phyloP scores from a whole-genome alignment of 2,797 vertebrate species.

The Poecilia gillii region DNA sequence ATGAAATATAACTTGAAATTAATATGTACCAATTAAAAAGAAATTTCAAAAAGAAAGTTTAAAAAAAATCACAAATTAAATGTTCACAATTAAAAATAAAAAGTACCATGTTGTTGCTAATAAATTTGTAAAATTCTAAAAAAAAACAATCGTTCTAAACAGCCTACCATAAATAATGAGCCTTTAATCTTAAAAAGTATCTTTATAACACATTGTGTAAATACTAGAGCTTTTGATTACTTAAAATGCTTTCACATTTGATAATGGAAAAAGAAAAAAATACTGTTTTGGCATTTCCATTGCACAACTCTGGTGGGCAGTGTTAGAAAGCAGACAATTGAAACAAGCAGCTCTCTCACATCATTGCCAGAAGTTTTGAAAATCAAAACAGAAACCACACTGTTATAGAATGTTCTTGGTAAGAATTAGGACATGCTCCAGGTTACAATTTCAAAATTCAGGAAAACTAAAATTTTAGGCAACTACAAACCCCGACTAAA shows the following conservation, averaged over 20 bases:
- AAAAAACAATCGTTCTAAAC: neutral
- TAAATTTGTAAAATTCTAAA: neutral
- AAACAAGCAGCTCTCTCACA: conserved; percentile 10
- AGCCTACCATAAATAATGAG: conserved; percentile 26
- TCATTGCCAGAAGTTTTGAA: conserved; percentile 5
- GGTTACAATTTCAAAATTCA: conserved; percentile 13
- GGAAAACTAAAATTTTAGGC: neutral
- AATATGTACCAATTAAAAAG: neutral
- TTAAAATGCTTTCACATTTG: neutral
- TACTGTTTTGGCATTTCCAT: conserved; percentile 71
- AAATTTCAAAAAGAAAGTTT: neutral
- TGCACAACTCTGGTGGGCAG: conserved; percentile 53
- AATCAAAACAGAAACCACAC: conserved; percentile 9
- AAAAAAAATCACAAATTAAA: neutral
- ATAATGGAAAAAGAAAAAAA: neutral
- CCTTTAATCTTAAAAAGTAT: conserved; percentile 7
- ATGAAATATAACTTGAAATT: neutral
- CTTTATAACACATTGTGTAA: neutral
- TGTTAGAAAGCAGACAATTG: conserved; percentile 33
- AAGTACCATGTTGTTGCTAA: neutral
- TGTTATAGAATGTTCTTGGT: conserved; percentile 6
- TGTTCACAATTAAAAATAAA: neutral
- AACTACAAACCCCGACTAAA: neutral
- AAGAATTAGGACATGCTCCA: conserved; percentile 37
- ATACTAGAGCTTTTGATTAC: neutral